These are phyloP conservation scores for Speoplatyrhinus poulsoni DNA, from an alignment of 2,113 vertebrate genomes.

Conservation along the genomic window DNA sequence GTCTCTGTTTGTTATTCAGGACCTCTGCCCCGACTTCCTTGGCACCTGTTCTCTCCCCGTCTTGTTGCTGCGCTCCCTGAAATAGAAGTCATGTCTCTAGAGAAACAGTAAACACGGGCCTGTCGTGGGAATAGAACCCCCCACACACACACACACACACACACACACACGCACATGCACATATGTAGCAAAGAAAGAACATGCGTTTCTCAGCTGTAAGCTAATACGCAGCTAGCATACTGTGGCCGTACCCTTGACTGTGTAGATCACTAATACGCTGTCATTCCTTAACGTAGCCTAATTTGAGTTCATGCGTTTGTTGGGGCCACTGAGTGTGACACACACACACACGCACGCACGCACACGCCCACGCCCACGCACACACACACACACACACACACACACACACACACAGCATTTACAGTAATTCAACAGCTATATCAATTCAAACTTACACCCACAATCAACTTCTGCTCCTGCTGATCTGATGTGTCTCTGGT, in stretches of 20 bases:
- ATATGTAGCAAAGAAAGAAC: not conserved
- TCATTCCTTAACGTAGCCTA: too few relatives aligned
- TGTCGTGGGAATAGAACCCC: slow-evolving; percentile 62
- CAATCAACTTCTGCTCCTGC: too few relatives aligned
- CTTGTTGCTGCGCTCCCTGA: slow-evolving; percentile 65
- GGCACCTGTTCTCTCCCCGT: slow-evolving; percentile 71
- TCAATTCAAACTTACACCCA: too few relatives aligned
- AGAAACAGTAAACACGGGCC: slow-evolving; percentile 66
- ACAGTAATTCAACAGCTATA: slow-evolving; percentile 11
- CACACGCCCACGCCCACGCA: too few relatives aligned
- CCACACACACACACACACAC: slow-evolving; percentile 24
- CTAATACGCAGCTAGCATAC: too few relatives aligned
- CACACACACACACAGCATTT: slow-evolving; percentile 1
- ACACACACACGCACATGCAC: slow-evolving; percentile 22
- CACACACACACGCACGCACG: too few relatives aligned
- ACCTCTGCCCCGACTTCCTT: slow-evolving; percentile 62
- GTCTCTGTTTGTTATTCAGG: slow-evolving; percentile 61
- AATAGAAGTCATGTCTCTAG: slow-evolving; percentile 70
- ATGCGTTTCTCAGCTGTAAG: not conserved
- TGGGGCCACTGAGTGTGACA: too few relatives aligned
- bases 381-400: not conserved
- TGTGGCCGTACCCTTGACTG: too few relatives aligned
- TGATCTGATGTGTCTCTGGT: too few relatives aligned
- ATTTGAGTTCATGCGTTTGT: too few relatives aligned
- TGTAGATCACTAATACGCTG: not conserved